phyloP scores from a whole-genome alignment of 2,888 invertebrate species.

The Andrena dorsata region DNA sequence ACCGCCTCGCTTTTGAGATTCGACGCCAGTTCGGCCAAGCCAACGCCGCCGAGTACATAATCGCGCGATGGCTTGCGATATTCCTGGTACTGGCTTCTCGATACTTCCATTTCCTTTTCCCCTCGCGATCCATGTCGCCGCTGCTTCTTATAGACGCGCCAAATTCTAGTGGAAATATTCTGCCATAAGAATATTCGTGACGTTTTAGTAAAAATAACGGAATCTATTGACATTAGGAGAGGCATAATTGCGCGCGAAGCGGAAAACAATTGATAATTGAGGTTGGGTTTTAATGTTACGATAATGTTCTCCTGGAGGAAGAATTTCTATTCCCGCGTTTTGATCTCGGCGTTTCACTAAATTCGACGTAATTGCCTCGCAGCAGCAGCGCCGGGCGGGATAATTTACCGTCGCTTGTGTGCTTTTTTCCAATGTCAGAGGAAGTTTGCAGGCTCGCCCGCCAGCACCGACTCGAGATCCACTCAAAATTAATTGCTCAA shows the following conservation, averaged over 20 bases:
- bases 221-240: not conserved
- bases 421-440: constrained; percentile 38
- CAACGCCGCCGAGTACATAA: not conserved
- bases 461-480: constrained; percentile 44
- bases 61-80: not conserved
- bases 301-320: not conserved
- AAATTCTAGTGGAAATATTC: no score
- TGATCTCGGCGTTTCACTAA: constrained; percentile 21
- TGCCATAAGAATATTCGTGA: not conserved
- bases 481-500: constrained; percentile 67
- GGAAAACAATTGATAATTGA: not conserved
- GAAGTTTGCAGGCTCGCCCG: constrained; percentile 40
- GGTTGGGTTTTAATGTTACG: not conserved
- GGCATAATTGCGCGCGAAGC: not conserved
- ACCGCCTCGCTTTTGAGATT: constrained; percentile 30
- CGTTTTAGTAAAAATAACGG: not conserved
- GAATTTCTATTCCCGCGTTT: constrained; percentile 12
- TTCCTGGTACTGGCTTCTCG: not conserved
- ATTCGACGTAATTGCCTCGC: constrained; percentile 28
- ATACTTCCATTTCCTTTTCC: not conserved
- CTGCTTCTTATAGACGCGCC: no score
- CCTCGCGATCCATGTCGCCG: not conserved
- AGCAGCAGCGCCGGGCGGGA: not conserved
- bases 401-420: constrained; percentile 41
- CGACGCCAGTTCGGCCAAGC: constrained; percentile 4